Base-by-base conservation (phyloP, 2,888 invertebrate species). In the Euzophera pinguis region DNA sequence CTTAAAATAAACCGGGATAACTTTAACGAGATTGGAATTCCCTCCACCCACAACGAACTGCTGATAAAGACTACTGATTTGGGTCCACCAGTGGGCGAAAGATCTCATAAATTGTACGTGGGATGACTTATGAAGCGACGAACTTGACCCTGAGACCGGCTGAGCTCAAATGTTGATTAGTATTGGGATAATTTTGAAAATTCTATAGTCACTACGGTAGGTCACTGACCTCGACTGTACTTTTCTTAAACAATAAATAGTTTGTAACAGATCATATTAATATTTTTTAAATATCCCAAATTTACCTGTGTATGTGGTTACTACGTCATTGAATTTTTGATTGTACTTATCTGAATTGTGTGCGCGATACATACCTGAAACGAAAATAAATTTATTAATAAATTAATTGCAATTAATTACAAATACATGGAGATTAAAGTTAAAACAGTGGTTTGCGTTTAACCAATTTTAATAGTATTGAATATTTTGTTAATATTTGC, bases 31-130 rank as follows among this genome's bases (percentile, higher is more conserved):
- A 13, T 27, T 27, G 48, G 12, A 17, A 38, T 37, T 27, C 48
- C 27, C 48, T 38, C 38, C 48, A 27, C 48, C 37, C 38, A 48
- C 48, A 7, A 10, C 17, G 16, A 41, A n/a, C 1, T n/a, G 12
- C 9, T 45, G 45, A 45, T 45, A 45, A 45, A 14, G 32, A 32
- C n/a, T 12, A 32, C 45, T 32, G 77, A 79, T 78, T 75, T 56
- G 53, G 61, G 71, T 76, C 77, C 74, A 67, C 70, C 29, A 53
- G 75, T 69, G 65, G 69, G 73, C 71, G 71, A 68, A 72, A 69
- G 72, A 67, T 73, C 81, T 78, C 79, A 79, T 81, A 69, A 50
- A 47, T 48, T 50, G 61, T 56, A 77, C 75, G 74, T 67, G 69
- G 49, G 51, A 53, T 53, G 79, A 71, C 78, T 81, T 49, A 58